These are phyloP conservation scores for Drosophila eohydei DNA, from an alignment of 2,888 invertebrate genomes.

Conservation along the genomic window DNA sequence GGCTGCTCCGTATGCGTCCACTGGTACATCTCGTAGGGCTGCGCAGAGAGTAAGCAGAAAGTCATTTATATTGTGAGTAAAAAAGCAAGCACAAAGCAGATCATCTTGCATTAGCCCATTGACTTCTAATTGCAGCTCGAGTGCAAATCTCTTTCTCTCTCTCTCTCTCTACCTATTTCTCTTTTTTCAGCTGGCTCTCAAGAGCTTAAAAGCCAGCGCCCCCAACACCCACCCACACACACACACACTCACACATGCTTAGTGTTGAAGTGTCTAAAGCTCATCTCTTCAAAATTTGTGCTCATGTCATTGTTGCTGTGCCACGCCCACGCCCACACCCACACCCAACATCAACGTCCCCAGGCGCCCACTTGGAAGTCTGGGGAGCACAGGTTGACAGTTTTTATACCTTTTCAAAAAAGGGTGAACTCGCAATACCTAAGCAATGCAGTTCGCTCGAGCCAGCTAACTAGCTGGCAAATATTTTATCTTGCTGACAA, in stretches of 20 bases:
- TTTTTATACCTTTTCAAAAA: slow-evolving; percentile 22
- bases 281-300: slow-evolving; percentile 33
- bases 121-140: slow-evolving; percentile 68
- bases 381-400: slow-evolving; percentile 22
- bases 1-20: slow-evolving; percentile 93
- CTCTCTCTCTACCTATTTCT: slow-evolving; percentile 1
- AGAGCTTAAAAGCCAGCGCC: slow-evolving; percentile 57
- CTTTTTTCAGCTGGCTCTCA: slow-evolving; percentile 10
- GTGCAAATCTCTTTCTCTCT: slow-evolving; percentile 41
- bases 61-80: background rate
- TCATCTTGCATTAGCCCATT: slow-evolving; percentile 58
- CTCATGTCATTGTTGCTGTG: slow-evolving; percentile 41
- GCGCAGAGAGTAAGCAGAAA: background rate
- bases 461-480: slow-evolving; percentile 1
- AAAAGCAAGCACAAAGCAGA: slow-evolving; percentile 9
- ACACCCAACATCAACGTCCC: background rate
- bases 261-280: slow-evolving; percentile 25
- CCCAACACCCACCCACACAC: background rate
- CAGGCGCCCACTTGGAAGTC: slow-evolving; percentile 6
- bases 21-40: slow-evolving; percentile 96
- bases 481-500: slow-evolving; percentile 9
- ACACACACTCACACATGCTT: background rate
- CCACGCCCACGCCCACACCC: background rate
- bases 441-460: background rate
- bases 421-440: background rate